phyloP scores from a whole-genome alignment of 2,888 invertebrate species.

The Ceraclea dissimilis region DNA sequence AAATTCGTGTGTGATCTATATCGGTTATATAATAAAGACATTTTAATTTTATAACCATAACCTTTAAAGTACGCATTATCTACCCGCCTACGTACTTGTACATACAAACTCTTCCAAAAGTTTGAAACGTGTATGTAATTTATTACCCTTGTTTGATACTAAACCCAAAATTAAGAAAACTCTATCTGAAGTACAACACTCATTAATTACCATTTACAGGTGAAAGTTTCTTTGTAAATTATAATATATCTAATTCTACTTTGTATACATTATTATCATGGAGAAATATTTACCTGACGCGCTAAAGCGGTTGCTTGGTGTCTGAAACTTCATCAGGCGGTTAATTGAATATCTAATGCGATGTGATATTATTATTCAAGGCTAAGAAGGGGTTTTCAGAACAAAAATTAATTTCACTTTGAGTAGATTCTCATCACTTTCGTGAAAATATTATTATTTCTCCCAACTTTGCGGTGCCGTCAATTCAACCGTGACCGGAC shows the following conservation, averaged over 20 bases:
- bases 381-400: too few relatives aligned
- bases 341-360: slow-evolving; percentile 25
- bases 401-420: too few relatives aligned
- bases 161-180: background rate
- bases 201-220: slow-evolving; percentile 8
- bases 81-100: too few relatives aligned
- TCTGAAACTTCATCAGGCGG: slow-evolving; percentile 22
- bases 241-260: background rate
- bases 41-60: too few relatives aligned
- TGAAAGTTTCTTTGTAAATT: slow-evolving; percentile 2
- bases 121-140: background rate
- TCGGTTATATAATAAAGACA: too few relatives aligned
- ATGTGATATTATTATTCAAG: background rate
- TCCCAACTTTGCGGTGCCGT: too few relatives aligned
- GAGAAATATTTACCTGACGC: slow-evolving; percentile 21
- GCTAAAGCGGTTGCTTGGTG: slow-evolving; percentile 15
- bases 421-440: too few relatives aligned
- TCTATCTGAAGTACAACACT: background rate
- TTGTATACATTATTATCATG: slow-evolving; percentile 18
- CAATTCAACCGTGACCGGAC: too few relatives aligned
- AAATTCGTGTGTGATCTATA: too few relatives aligned
- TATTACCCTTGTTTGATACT: background rate
- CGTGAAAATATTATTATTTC: too few relatives aligned
- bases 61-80: too few relatives aligned
- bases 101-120: too few relatives aligned